phyloP scores from a whole-genome alignment of 2,113 vertebrate species.

The Verasper variegatus region DNA sequence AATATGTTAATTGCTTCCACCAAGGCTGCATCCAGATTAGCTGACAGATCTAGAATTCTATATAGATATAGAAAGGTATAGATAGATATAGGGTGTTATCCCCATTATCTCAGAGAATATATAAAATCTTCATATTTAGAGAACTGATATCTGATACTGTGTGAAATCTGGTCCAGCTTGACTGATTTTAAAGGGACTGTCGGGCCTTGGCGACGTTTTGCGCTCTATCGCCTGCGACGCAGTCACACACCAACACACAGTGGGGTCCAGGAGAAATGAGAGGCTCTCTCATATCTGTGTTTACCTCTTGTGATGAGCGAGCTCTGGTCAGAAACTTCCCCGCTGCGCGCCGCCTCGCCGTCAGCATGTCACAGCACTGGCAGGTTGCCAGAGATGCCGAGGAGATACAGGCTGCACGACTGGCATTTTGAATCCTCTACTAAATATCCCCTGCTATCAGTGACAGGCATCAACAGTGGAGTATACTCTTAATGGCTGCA shows the following conservation, averaged over 20 bases:
- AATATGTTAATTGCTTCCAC: not conserved
- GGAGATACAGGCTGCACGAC: slow-evolving; percentile 48
- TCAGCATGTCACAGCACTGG: slow-evolving; percentile 59
- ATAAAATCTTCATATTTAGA: too few relatives aligned
- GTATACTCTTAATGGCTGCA: slow-evolving; percentile 60
- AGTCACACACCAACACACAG: not conserved
- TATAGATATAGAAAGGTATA: too few relatives aligned
- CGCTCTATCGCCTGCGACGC: not conserved
- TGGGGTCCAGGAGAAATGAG: slow-evolving; percentile 19
- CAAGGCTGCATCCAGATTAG: not conserved
- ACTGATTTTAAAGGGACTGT: too few relatives aligned
- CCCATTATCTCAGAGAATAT: too few relatives aligned
- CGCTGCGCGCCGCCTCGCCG: slow-evolving; percentile 25
- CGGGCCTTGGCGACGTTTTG: too few relatives aligned
- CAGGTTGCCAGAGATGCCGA: slow-evolving; percentile 57
- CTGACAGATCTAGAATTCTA: too few relatives aligned
- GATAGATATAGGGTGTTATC: too few relatives aligned
- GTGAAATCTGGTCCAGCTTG: too few relatives aligned
- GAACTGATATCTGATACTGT: too few relatives aligned
- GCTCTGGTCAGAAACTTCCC: slow-evolving; percentile 47
- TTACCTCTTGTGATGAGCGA: slow-evolving; percentile 61
- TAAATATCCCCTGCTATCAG: slow-evolving; percentile 69
- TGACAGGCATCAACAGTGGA: slow-evolving; percentile 66
- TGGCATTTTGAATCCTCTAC: slow-evolving; percentile 58
- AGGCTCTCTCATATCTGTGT: slow-evolving; percentile 53